These are phyloP conservation scores for Melinopterus prodromus DNA, from an alignment of 2,888 invertebrate species.

Conservation along the genomic window DNA sequence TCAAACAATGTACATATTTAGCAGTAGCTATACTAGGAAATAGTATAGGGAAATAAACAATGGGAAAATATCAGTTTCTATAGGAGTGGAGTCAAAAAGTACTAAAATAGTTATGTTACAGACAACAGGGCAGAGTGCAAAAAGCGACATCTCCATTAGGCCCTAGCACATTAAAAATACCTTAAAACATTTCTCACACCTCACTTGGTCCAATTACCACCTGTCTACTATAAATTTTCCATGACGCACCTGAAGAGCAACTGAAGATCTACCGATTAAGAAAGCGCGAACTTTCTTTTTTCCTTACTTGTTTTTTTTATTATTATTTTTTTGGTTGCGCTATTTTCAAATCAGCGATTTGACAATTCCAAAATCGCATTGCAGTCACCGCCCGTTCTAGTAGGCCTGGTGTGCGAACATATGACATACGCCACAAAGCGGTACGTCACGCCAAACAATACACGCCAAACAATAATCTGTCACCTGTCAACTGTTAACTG, in stretches of 20 bases:
- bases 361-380: conserved; percentile 57
- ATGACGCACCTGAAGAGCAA: not conserved
- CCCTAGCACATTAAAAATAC: not conserved
- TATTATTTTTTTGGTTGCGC: conserved; percentile 6
- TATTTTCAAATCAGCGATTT: conserved; percentile 46
- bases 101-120: not conserved
- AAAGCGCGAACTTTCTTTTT: conserved; percentile 1
- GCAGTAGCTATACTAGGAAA: too few species aligned
- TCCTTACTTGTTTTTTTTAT: not conserved
- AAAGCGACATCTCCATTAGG: not conserved
- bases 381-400: conserved; percentile 50
- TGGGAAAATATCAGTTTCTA: too few species aligned
- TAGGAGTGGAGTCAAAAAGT: too few species aligned
- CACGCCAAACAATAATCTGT: not conserved
- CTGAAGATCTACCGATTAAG: not conserved
- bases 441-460: not conserved
- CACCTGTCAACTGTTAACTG: not conserved
- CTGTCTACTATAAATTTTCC: not conserved
- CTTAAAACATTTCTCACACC: not conserved
- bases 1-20: too few species aligned
- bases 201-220: conserved; percentile 4
- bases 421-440: not conserved
- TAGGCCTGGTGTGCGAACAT: not conserved
- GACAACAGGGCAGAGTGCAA: not conserved
- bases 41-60: too few species aligned